phyloP scores from a whole-genome alignment of 2,888 invertebrate species.

The Drosophila barbarae region DNA sequence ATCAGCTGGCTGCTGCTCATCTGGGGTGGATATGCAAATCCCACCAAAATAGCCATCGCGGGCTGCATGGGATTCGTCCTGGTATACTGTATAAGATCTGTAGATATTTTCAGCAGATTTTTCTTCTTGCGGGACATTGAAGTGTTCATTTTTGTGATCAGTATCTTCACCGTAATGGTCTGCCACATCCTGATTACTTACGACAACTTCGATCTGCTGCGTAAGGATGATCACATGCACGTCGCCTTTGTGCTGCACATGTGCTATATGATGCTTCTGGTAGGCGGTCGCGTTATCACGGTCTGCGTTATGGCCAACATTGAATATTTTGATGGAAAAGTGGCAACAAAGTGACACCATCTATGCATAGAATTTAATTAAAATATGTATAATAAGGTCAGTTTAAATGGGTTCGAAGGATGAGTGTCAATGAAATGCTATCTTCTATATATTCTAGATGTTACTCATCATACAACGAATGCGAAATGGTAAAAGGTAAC shows the following conservation, averaged over 20 bases:
- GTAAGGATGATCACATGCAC: constrained; percentile 31
- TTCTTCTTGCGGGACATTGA: constrained; percentile 21
- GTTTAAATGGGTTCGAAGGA: not conserved
- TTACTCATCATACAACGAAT: not conserved
- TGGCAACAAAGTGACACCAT: accelerated
- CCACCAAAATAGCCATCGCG: constrained; percentile 21
- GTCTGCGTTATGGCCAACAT: constrained; percentile 14
- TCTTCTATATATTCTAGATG: not conserved
- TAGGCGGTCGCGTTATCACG: constrained; percentile 40
- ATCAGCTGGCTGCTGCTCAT: constrained; percentile 2
- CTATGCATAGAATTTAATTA: no score
- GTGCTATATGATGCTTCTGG: constrained; percentile 41
- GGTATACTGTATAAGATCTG: constrained; percentile 9
- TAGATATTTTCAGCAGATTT: constrained; percentile 1
- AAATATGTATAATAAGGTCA: not conserved
- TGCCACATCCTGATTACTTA: constrained; percentile 41
- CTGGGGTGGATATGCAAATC: constrained; percentile 21
- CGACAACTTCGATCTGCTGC: constrained; percentile 27
- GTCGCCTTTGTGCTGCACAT: constrained; percentile 45
- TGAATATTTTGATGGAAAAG: not conserved
- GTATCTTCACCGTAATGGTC: constrained; percentile 28
- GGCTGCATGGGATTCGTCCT: constrained; percentile 32
- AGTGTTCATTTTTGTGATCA: constrained; percentile 19
- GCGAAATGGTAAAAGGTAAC: not conserved
- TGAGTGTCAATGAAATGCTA: not conserved